These are phyloP conservation scores for Hydropsyche betteni DNA, from an alignment of 2,888 invertebrate species.

Conservation along the genomic window DNA sequence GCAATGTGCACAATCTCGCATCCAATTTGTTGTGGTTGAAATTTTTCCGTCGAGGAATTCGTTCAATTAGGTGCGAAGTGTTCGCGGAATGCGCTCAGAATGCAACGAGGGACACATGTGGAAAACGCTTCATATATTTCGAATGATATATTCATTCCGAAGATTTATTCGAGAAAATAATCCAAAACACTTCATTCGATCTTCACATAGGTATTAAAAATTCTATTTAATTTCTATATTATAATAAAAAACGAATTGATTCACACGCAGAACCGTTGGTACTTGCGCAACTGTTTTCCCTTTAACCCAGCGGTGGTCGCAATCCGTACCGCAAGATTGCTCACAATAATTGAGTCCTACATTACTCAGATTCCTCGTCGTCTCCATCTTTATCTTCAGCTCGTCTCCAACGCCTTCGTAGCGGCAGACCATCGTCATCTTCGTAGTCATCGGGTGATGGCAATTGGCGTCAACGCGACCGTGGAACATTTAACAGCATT, in stretches of 20 bases:
- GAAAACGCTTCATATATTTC: neutral
- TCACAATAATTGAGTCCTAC: slow-evolving; percentile 8
- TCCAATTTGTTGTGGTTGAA: slow-evolving; percentile 16
- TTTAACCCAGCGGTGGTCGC: no score
- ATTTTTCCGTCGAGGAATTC: slow-evolving; percentile 15
- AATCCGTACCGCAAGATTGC: neutral
- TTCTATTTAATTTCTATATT: no score
- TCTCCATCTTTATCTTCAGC: neutral
- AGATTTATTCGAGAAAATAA: no score
- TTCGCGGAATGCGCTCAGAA: neutral
- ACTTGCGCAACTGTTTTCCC: no score
- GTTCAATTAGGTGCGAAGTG: slow-evolving; percentile 36
- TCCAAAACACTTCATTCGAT: no score
- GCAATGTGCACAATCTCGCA: slow-evolving; percentile 4
- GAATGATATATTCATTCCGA: neutral
- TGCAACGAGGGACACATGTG: neutral
- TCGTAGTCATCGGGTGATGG: slow-evolving; percentile 30
- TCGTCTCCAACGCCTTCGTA: neutral
- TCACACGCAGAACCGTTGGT: no score
- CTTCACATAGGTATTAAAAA: no score
- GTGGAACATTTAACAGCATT: slow-evolving; percentile 42
- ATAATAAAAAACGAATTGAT: no score
- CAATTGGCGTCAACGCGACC: slow-evolving; percentile 44
- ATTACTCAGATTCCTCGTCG: neutral
- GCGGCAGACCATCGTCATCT: neutral